Evolutionary conservation across 2,113 vertebrate species (phyloP), one percentile per base, ranked within the genome.

Genomic region (Scophthalmus maximus): DNA sequence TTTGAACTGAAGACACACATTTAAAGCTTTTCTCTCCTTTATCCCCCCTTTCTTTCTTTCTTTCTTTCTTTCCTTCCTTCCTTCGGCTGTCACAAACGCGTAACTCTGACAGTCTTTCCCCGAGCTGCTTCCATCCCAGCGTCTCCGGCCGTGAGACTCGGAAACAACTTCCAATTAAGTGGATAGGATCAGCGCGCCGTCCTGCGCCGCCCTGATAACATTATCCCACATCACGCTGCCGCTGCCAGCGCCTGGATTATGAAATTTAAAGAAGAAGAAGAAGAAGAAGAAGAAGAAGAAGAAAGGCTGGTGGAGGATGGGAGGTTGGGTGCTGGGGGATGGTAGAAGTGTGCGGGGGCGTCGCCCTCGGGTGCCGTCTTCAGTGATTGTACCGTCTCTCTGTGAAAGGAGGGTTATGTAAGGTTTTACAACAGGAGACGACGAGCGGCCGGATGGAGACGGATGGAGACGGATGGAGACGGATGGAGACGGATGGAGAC

Each of bases 111-210:
- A 40, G 47, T 18, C 26, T 63, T 10, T 67, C 2, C n/a, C 36
- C 18, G 17, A 50, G 42, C 47, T 14, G 15, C 3, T 59, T 67
- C 69, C 46, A 42, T 6, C 65, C 25, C 53, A 17, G n/a, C 40
- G 18, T 78, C 62, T 73, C 60, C 38, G 18, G 22, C 61, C 52
- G n/a, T 12, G 4, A 69, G 74, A 74, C 64, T 65, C 47, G 26
- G 74, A 86, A 84, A 87, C 82, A 86, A 84, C 81, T 80, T 86
- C 79, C 79, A 83, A 80, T 89, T 84, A 88, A 79, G n/a, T 50
- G 82, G 73, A 79, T 66, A 61, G 82, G 63, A 86, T 84, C 78
- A 74, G 78, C 20, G 29, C 50, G 66, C 8, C 12, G 15, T 83
- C 68, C 83, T 84, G 87, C 73, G 60, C 29, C 53, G 62, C 62